A percentile compares a stretch with the other conserved stretches of the same genome.
Evolutionary conservation across 2,797 vertebrate genomes (phyloP).

Genomic region (Neosalanx taihuensis): DNA sequence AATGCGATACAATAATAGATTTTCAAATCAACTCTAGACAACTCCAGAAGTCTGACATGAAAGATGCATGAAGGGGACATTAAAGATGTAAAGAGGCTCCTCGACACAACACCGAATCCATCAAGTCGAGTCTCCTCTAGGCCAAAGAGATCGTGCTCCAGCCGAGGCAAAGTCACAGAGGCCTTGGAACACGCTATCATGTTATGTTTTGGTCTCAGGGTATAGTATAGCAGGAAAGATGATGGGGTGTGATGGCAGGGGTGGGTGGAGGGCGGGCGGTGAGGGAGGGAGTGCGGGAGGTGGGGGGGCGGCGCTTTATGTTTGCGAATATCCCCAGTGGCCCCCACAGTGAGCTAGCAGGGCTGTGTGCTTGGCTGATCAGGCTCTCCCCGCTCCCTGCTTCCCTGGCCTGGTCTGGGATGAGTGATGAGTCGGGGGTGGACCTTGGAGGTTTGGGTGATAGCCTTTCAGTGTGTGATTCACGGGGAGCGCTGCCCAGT

Average conservation of each 20-base stretch:
- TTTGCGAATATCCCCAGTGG: constrained; percentile 66
- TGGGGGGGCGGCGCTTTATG: constrained; percentile 42
- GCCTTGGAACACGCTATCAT: not conserved
- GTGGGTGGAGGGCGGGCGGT: constrained; percentile 27
- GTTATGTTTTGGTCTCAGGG: not conserved
- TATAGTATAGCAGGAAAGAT: not conserved
- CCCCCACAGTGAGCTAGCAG: constrained; percentile 41
- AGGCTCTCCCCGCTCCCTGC: constrained; percentile 38
- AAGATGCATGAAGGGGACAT: too few species aligned
- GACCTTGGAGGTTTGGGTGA: constrained; percentile 80
- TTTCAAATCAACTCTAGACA: constrained; percentile 6
- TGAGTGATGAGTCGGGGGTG: constrained; percentile 75
- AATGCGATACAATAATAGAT: not conserved
- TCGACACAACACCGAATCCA: not conserved
- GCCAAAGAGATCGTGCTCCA: not conserved
- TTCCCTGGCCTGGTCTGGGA: constrained; percentile 58
- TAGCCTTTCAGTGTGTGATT: constrained; percentile 78
- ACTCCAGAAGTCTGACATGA: too few species aligned
- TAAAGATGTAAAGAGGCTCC: not conserved
- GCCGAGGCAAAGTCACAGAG: not conserved
- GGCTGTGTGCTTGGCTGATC: constrained; percentile 66
- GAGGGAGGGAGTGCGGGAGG: constrained; percentile 4
- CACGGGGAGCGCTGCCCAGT: constrained; percentile 67
- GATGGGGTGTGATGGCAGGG: constrained; percentile 25
- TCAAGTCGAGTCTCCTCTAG: not conserved